Evolutionary conservation across 2,888 invertebrate genomes (phyloP), one percentile per base, ranked within the genome.

Genomic region (Balanococcus diminutus): DNA sequence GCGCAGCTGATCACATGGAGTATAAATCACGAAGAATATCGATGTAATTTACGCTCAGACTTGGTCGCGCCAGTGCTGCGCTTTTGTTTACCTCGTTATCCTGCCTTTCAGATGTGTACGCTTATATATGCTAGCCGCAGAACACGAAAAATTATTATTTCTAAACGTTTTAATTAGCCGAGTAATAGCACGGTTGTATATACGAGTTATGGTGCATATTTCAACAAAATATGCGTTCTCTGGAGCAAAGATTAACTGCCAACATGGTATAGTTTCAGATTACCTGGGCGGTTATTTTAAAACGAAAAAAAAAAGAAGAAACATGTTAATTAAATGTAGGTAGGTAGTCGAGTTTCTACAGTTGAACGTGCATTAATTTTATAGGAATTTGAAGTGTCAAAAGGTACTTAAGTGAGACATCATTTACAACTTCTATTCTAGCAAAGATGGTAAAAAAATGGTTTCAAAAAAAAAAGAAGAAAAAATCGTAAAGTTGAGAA

Each of bases 41-140:
- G 72, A 72, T 31, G 72, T 72, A 42, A 72, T 72, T 72, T 72
- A 72, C 72, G 61, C 61, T 11, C 25, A 25, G 9, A 14, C n/a
- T n/a, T n/a, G n/a, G n/a, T n/a, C n/a, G 14, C 42, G 16, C 42
- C 42, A 31, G 22, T 28, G 25, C 14, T 14, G 9, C 16, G 28
- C 72, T 31, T 72, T 72, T 72, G 72, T 72, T 72, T 31, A 72
- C 72, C 31, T 72, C 72, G 31, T 72, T 72, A 72, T 72, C 56
- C 6, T 56, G 3, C 22, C n/a, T n/a, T n/a, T n/a, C n/a, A n/a
- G n/a, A n/a, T 56, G 46, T 16, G 14, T 46, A 8, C 36, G 36
- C 36, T 8, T 36, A 36, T 36, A 8, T 8, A 5, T 1, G 11
- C 42, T 11, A 36, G 36, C 8, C 42, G 42, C 42, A 42, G 3